These are phyloP conservation scores for Meles meles DNA, from an alignment of 2,113 vertebrate genomes.

Conservation along the genomic window DNA sequence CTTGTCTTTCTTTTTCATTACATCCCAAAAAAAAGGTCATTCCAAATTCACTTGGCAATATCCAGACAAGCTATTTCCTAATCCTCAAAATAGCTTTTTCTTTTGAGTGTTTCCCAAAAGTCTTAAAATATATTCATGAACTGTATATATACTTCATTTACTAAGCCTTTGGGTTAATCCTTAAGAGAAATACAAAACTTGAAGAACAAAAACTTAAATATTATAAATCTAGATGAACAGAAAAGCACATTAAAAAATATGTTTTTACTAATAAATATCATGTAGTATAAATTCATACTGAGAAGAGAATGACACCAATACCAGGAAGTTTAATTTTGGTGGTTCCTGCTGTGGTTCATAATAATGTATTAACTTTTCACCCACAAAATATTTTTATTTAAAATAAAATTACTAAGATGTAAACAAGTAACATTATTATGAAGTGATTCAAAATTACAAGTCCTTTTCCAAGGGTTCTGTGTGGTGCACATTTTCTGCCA, in stretches of 20 bases:
- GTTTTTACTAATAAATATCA: conserved; percentile 27
- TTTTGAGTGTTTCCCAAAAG: conserved; percentile 83
- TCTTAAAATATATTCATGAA: conserved; percentile 79
- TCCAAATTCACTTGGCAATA: conserved; percentile 83
- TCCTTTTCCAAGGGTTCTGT: background rate
- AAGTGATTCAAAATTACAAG: background rate
- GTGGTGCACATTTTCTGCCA: background rate
- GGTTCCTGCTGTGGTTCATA: background rate
- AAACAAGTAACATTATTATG: background rate
- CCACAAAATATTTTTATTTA: conserved; percentile 5
- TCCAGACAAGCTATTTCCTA: conserved; percentile 85
- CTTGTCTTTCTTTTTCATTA: conserved; percentile 76
- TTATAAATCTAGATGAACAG: conserved; percentile 52
- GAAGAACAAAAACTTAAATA: conserved; percentile 55
- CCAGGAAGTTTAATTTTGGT: background rate
- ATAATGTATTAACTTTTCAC: conserved; percentile 4
- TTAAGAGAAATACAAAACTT: conserved; percentile 75
- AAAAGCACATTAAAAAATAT: conserved; percentile 20
- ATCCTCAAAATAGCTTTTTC: conserved; percentile 83
- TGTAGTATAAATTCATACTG: conserved; percentile 2
- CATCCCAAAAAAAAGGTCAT: conserved; percentile 78
- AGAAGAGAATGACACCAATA: background rate
- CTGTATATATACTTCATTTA: conserved; percentile 71
- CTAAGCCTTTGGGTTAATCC: conserved; percentile 50
- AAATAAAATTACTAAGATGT: background rate